phyloP scores from a whole-genome alignment of 2,797 vertebrate species.

The Tragopan temminckii region DNA sequence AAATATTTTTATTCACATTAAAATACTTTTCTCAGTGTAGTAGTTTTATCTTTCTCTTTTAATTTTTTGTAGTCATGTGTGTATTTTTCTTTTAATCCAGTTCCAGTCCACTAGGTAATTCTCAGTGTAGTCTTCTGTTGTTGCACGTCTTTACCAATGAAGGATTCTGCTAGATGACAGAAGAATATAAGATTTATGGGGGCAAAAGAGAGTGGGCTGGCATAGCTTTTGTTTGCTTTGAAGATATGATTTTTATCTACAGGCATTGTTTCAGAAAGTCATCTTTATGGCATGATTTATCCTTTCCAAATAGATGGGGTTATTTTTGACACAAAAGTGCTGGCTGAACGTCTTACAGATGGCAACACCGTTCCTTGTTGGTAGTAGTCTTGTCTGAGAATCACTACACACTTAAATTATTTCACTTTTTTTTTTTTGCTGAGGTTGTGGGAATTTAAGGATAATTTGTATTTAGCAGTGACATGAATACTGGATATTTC shows the following conservation, averaged over 20 bases:
- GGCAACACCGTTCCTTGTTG: neutral
- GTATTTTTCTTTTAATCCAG: neutral
- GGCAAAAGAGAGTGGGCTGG: neutral
- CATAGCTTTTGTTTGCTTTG: neutral
- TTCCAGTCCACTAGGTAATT: neutral
- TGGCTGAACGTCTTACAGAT: neutral
- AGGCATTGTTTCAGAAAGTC: neutral
- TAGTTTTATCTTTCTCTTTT: neutral
- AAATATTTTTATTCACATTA: neutral
- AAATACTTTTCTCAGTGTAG: neutral
- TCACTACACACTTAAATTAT: neutral
- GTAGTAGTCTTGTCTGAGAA: neutral
- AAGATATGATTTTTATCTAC: neutral
- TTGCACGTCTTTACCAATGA: fast-evolving
- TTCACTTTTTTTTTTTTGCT: neutral
- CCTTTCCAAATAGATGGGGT: neutral
- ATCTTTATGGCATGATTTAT: neutral
- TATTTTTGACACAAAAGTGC: neutral
- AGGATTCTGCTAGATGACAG: neutral
- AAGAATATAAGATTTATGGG: neutral
- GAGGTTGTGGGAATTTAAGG: neutral
- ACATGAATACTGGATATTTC: neutral
- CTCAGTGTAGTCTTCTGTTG: neutral
- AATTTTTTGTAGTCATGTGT: neutral
- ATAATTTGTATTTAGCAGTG: neutral